Evolutionary conservation across 2,797 vertebrate species (phyloP), one percentile per base, ranked within the genome.

Genomic region (Xiphorhynchus erythropygius): DNA sequence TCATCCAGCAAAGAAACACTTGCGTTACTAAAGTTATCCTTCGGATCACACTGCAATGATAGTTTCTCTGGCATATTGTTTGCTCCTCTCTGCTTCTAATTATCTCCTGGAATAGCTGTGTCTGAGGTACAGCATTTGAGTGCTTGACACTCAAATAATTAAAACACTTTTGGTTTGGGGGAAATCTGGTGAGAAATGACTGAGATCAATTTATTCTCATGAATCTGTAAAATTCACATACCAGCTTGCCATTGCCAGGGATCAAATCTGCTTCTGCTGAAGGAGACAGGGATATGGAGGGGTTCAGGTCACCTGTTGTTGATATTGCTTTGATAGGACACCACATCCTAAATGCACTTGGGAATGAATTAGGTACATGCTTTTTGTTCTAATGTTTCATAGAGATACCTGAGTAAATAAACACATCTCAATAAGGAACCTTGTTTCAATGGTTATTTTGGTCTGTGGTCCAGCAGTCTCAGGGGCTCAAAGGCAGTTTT

Each of bases 1-100:
- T 96, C 93, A 97, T 89, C 77, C 84, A 84, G 69, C 80, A 94
- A 94, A 95, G 92, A 90, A 96, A 80, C 27, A 57, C 84, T 93
- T 92, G 64, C 5, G 16, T 93, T 96, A 71, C 95, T 87, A 25
- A 94, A 95, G 92, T 93, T 90, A 93, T 93, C 75, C 75, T 83
- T 90, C 0, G 1, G 89, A 70, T 94, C 93, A 83, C 49, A 16
- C 81, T 60, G 56, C 0, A 1, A 50, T 75, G 63, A 35, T 91
- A 2, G 8, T 64, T 95, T 84, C 93, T 90, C 57, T 79, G 71
- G 81, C 55, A 60, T 50, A 75, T 67, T 94, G 82, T 92, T 96
- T 95, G 78, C 84, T 92, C 37, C 73, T 86, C 74, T 65, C 69
- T 77, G 77, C 62, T 92, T 95, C 92, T 86, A 86, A 94, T 94